Conservation (phyloP, 2,888 invertebrate species). For the Plebejus argus region DNA sequence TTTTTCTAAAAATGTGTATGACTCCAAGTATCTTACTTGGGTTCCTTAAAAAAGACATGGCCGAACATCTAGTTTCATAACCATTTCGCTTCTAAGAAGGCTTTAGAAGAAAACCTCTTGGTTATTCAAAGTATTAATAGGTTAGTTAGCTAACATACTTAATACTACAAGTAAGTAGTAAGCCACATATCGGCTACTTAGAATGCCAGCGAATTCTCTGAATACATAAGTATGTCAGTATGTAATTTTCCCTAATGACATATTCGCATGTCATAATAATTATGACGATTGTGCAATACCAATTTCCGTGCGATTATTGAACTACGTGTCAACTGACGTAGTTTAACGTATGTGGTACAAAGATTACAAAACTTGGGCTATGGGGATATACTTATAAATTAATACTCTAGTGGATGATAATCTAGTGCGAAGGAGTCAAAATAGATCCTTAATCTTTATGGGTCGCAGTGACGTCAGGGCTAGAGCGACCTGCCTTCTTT, state of each 20-base stretch:
- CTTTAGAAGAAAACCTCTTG: neutral
- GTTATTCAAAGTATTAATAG: neutral
- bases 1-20: too few species aligned
- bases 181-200: neutral
- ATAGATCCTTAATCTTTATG: too few species aligned
- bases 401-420: too few species aligned
- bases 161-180: neutral
- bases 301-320: neutral
- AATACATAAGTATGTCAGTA: neutral
- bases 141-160: neutral
- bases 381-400: too few species aligned
- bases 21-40: too few species aligned
- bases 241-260: neutral
- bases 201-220: neutral
- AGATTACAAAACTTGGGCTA: neutral
- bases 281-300: constrained; percentile 4
- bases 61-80: too few species aligned
- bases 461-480: too few species aligned
- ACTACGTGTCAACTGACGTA: neutral
- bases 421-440: too few species aligned
- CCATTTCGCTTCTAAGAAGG: neutral
- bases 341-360: neutral
- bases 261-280: constrained; percentile 6
- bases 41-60: too few species aligned
- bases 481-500: too few species aligned